phyloP scores from a whole-genome alignment of 2,888 invertebrate genomes.

The Electrophaes corylata region DNA sequence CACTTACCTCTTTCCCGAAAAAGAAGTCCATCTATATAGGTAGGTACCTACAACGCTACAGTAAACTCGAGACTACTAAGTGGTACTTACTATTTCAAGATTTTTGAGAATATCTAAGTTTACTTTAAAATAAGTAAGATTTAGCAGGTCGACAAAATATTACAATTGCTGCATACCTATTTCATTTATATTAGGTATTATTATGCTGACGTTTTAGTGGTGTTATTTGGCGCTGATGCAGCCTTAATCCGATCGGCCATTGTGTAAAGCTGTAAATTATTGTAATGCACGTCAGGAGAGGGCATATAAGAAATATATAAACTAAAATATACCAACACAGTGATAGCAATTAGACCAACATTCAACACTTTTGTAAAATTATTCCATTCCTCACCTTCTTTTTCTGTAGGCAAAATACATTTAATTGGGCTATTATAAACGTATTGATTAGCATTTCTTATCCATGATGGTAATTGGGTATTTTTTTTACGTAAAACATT shows the following conservation, averaged over 20 bases:
- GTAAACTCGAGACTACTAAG: no score
- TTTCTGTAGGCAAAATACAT: neutral
- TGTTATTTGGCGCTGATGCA: neutral
- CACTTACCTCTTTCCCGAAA: no score
- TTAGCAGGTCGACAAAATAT: no score
- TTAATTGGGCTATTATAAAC: constrained; percentile 1
- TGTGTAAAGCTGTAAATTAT: neutral
- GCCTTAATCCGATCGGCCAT: neutral
- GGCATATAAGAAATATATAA: constrained; percentile 5
- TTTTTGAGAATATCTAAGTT: no score
- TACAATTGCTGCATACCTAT: no score
- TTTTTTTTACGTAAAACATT: neutral
- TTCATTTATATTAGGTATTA: no score
- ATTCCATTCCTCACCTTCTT: neutral
- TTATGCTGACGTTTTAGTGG: no score
- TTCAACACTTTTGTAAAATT: neutral
- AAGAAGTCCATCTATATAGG: no score
- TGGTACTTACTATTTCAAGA: no score
- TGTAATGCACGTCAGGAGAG: neutral
- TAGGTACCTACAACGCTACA: no score
- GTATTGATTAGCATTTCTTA: neutral
- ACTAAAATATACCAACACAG: neutral
- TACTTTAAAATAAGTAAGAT: no score
- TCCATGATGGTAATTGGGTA: neutral
- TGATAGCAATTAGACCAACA: neutral